A percentile compares a stretch with the other conserved stretches of the same genome.
Conservation (phyloP, 2,888 invertebrate species). For the Venusia cambrica region DNA sequence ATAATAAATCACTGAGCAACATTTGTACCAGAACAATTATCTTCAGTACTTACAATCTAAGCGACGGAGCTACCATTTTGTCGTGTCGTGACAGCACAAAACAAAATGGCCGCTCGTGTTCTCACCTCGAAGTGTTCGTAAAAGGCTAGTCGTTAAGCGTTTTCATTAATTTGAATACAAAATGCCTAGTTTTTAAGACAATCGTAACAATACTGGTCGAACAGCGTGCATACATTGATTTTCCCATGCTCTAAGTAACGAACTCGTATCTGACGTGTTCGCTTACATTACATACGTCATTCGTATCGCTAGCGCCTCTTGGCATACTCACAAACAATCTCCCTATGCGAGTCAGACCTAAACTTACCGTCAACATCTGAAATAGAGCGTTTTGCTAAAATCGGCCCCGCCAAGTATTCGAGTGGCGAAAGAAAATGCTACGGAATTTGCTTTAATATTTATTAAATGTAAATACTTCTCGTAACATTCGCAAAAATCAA, state of each 20-base stretch:
- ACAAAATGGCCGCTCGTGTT: constrained; percentile 66
- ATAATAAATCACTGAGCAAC: constrained; percentile 51
- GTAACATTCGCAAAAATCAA: constrained; percentile 69
- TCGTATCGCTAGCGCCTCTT: constrained; percentile 35
- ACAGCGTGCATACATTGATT: constrained; percentile 43
- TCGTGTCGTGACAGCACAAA: constrained; percentile 38
- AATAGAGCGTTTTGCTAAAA: constrained; percentile 72
- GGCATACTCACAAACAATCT: constrained; percentile 51
- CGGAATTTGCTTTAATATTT: constrained; percentile 73
- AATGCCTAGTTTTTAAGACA: constrained; percentile 35
- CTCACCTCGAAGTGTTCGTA: constrained; percentile 52
- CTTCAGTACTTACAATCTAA: constrained; percentile 72
- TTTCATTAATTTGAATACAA: constrained; percentile 27
- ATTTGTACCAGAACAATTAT: constrained; percentile 69
- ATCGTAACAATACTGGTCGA: constrained; percentile 37
- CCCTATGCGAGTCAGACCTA: constrained; percentile 66
- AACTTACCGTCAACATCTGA: constrained; percentile 81
- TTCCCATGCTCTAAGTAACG: constrained; percentile 48
- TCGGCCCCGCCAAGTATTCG: constrained; percentile 64
- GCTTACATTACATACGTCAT: too few species aligned
- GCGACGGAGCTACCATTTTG: constrained; percentile 62
- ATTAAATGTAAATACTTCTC: constrained; percentile 68
- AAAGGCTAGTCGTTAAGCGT: constrained; percentile 42
- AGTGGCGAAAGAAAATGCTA: constrained; percentile 70
- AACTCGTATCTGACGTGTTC: constrained; percentile 39